Evolutionary conservation across 2,888 invertebrate genomes (phyloP).

Genomic region (Mamestra brassicae): DNA sequence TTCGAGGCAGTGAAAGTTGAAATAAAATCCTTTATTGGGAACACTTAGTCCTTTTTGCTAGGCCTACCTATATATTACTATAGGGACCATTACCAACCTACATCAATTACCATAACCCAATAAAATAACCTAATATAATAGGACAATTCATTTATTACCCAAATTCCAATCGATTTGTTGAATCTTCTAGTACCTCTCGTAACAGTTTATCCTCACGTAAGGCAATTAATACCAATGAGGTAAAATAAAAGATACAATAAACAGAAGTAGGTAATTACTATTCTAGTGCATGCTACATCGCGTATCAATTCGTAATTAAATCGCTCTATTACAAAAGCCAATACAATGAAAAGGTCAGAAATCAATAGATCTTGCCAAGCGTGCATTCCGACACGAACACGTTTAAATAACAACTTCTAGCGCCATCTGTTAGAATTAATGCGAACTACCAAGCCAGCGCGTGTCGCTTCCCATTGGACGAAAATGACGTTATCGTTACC

Average conservation of each 20-base stretch:
- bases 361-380: constrained; percentile 61
- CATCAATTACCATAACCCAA: background rate
- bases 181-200: background rate
- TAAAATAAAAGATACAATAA: constrained; percentile 26
- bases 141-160: background rate
- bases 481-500: constrained; percentile 74
- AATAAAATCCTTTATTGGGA: no score
- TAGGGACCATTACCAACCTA: no score
- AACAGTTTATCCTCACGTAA: background rate
- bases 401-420: constrained; percentile 63
- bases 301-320: constrained; percentile 56
- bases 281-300: constrained; percentile 45
- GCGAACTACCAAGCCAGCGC: constrained; percentile 70
- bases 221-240: background rate
- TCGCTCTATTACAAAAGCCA: constrained; percentile 45
- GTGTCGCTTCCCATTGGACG: constrained; percentile 74
- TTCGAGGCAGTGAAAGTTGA: no score
- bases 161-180: background rate
- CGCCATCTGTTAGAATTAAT: constrained; percentile 82
- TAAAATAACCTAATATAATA: background rate
- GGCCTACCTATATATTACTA: no score
- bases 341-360: constrained; percentile 63
- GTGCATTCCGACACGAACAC: constrained; percentile 37
- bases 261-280: constrained; percentile 40
- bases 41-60: no score